Base-by-base conservation (phyloP, 2,113 vertebrate genomes). In the Gambusia holbrooki region DNA sequence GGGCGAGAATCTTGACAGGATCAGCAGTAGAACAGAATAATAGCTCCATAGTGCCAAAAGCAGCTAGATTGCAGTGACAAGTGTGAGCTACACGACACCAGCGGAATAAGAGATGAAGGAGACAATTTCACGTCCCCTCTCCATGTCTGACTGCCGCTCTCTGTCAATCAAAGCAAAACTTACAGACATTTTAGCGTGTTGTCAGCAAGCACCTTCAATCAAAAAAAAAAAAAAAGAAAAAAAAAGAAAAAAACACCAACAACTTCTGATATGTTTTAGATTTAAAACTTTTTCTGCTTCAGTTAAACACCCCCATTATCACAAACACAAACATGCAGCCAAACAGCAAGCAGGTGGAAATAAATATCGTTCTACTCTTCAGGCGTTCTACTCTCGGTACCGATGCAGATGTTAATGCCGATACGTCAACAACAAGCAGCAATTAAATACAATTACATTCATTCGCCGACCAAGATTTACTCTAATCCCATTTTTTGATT, bases 11-110 rank as follows among this genome's bases (percentile, higher is more conserved):
- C 87, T 88, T 89, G 93, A 93, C 92, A 92, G 92, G 87, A 88
- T 93, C 89, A 85, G 94, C 91, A 90, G 84, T 83, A 86, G 86
- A 92, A 91, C 85, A 90, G 92, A 94, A 88, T 92, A 89, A 93
- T 92, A 89, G 91, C 87, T 91, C 88, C 88, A 89, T 87, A 82
- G 81, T 70, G 62, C 87, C 27, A 88, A 91, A 92, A 86, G 86
- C 81, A 89, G 87, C 88, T 83, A 86, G 87, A 91, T 89, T 87
- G 89, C 87, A 71, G 88, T 94, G 92, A 93, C 92, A 94, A 93
- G 87, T 84, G 81, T 92, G 91, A 93, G 93, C 91, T 92, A 90
- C 81, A 90, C 73, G 42, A 78, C 82, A 84, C 74, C 80, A 80
- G 84, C 74, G 81, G 89, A 91, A 91, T 91, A 85, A 84, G 74